Base-by-base conservation (phyloP, 1,140 invertebrate genomes). In the Acromyrmex echinatior region DNA sequence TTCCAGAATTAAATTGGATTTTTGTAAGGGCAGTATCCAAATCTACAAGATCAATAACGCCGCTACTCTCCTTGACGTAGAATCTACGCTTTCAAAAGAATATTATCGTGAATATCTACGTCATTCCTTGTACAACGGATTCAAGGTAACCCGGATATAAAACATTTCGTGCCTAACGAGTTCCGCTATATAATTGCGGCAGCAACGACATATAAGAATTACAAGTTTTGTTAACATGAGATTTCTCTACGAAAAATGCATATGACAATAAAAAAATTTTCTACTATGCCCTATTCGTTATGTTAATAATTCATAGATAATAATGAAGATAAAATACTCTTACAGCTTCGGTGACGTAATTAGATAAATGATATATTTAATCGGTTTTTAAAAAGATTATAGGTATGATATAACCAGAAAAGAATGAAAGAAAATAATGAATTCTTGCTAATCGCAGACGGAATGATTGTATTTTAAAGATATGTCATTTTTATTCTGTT, bases 81-180 rank as follows among this genome's bases (percentile, higher is more conserved):
- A 53, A 25, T 58, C 6, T 80, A 28, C 63, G 74, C 35, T 66
- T 71, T 90, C 12, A 45, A 71, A 89, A 60, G 25, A 71, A 77
- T 74, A 88, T 86, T 89, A 86, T 89, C 87, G 77, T 70, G 70
- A 5, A 25, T 53, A 45, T 73, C 1, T 73, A 63, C 71, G 78
- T 90, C 65, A 45, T 58, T 45, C 74, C 56, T 76, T 65, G 68
- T 71, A 73, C n/a, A 53, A 79, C 60, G 68, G 35, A 56, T 65
- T 90, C 88, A 89, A 90, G 89, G 86, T 85, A 87, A 77, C 62
- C n/a, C 31, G 58, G 45, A 21, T 73, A 63, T 63, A 78, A 87
- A 87, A 87, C 71, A 73, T 89, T 79, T 82, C 85, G 84, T 82
- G 88, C 39, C 53, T 78, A 79, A 74, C 28, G 53, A 51, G 21